Evolutionary conservation across 2,797 vertebrate species (phyloP), one percentile per base, ranked within the genome.

Genomic region (Silurus aristotelis): DNA sequence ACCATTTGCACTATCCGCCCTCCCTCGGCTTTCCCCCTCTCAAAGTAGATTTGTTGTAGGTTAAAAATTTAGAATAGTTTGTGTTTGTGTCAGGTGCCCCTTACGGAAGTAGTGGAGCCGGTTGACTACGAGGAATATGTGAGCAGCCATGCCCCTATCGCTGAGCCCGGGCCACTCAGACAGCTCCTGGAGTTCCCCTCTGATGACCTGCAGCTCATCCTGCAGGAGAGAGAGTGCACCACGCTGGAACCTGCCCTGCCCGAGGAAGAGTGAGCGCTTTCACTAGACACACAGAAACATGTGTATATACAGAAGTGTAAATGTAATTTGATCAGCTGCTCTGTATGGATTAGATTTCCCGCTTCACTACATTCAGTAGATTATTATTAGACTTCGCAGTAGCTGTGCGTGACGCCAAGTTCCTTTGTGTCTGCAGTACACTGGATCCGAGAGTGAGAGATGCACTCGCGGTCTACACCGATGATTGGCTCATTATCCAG

Each of bases 71-170:
- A 6, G 3, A 2, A 38, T 64, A 20, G 71, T 64, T 1, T 66
- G 0, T n/a, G 8, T 79, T n/a, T 70, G 6, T 60, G 27, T 3
- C 89, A 98, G 97, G 92, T 98, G 83, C 97, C 97, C 0, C 91
- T 98, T 88, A 95, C 96, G 0, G 97, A 98, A 89, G 96, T 97
- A 84, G 94, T 97, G 1, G 97, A 98, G 86, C 97, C 97, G 0
- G 90, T 98, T 88, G 97, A 98, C 89, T 97, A 96, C 61, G 97
- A 98, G 91, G 96, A 97, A 2, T 96, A 97, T 88, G 93, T 98
- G 73, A 95, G 92, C 86, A 96, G 94, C 86, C 95, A 96, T n/a
- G 94, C 95, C 6, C 96, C 95, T 0, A 96, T 94, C 12, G 93
- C 93, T 5, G 97, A 98, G 89, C 92, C 94, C 0, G 96, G 96